Conservation (phyloP, 2,888 invertebrate species). For the Griposia aprilina region DNA sequence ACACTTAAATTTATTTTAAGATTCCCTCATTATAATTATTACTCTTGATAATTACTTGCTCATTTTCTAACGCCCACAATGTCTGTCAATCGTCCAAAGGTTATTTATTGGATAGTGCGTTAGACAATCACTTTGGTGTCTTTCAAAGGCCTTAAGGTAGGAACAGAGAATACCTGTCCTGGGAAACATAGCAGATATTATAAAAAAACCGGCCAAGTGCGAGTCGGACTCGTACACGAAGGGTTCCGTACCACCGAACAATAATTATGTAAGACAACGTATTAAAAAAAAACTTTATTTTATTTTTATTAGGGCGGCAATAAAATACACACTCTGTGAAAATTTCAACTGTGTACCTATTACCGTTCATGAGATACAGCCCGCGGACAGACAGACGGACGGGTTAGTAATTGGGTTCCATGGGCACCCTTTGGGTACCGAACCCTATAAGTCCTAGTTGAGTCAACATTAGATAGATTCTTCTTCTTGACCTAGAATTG, state of each 20-base stretch:
- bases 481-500: not conserved
- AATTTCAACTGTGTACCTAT: too few species aligned
- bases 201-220: not conserved
- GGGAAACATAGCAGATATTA: not conserved
- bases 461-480: not conserved
- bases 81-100: not conserved
- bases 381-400: too few species aligned
- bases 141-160: not conserved
- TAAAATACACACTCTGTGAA: too few species aligned
- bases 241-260: too few species aligned
- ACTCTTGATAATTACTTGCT: not conserved
- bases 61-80: not conserved
- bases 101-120: not conserved
- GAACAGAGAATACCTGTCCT: not conserved
- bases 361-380: too few species aligned
- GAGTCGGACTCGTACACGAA: too few species aligned
- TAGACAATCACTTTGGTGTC: not conserved
- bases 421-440: too few species aligned
- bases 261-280: too few species aligned
- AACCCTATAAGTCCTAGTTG: not conserved
- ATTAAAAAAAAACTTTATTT: too few species aligned
- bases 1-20: not conserved
- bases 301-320: too few species aligned
- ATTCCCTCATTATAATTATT: not conserved
- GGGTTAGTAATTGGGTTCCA: too few species aligned